Evolutionary conservation across 2,888 invertebrate species (phyloP).

Genomic region (Volucella inflata): DNA sequence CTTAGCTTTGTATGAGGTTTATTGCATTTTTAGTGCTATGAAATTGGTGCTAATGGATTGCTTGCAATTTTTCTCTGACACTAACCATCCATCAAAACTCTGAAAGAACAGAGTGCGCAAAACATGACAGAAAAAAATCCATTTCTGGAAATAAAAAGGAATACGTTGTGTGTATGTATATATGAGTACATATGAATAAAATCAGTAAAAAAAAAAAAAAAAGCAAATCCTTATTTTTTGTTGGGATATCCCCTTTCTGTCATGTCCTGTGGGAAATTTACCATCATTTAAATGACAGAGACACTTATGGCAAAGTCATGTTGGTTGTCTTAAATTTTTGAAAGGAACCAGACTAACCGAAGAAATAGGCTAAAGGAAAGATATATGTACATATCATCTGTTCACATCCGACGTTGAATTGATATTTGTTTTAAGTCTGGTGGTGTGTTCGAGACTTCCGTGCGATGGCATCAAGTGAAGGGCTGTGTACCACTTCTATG

Average conservation of each 20-base stretch:
- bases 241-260: conserved; percentile 6
- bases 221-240: neutral
- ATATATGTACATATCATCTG: too few species aligned
- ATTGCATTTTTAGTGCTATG: conserved; percentile 11
- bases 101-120: neutral
- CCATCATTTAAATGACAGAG: conserved; percentile 36
- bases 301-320: conserved; percentile 41
- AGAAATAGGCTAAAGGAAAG: too few species aligned
- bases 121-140: neutral
- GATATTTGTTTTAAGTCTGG: too few species aligned
- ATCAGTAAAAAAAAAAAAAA: too few species aligned
- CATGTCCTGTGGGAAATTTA: conserved; percentile 31
- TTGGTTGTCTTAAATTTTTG: conserved; percentile 41
- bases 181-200: too few species aligned
- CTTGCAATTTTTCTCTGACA: conserved; percentile 24
- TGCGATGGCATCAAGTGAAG: too few species aligned
- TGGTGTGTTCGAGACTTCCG: too few species aligned
- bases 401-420: too few species aligned
- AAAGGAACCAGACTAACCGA: too few species aligned
- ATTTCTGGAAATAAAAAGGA: neutral
- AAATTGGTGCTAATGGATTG: conserved; percentile 47
- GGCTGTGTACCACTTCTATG: too few species aligned
- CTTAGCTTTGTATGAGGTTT: conserved; percentile 5
- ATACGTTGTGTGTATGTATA: too few species aligned
- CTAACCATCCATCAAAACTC: conserved; percentile 34